phyloP scores from a whole-genome alignment of 2,888 invertebrate genomes.

The Hyles lineata region DNA sequence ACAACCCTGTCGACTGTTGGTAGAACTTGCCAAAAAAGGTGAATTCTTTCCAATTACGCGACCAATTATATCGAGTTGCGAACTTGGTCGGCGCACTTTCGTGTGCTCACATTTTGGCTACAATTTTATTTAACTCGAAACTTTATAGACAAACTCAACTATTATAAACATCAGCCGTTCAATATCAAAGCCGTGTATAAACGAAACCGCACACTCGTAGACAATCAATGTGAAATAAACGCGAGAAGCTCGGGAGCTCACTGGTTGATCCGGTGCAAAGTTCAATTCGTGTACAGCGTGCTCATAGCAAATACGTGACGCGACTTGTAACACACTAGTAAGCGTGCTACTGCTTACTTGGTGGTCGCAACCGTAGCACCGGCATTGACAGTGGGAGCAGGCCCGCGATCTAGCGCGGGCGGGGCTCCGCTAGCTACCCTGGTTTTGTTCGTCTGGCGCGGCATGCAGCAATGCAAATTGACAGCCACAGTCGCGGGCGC shows the following conservation, averaged over 20 bases:
- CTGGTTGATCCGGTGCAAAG: conserved; percentile 32
- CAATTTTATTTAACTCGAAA: background rate
- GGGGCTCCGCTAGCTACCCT: conserved; percentile 85
- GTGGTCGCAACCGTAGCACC: conserved; percentile 79
- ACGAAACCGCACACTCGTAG: background rate
- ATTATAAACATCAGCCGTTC: background rate
- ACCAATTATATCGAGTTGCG: conserved; percentile 9
- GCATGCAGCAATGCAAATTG: conserved; percentile 95
- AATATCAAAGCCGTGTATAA: background rate
- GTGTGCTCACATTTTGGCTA: background rate
- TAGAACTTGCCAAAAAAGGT: background rate
- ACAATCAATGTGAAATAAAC: background rate
- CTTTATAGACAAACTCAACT: background rate
- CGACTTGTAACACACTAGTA: conserved; percentile 66
- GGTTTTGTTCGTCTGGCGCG: conserved; percentile 87
- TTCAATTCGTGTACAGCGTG: conserved; percentile 50
- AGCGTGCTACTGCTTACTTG: conserved; percentile 81
- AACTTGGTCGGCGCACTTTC: background rate
- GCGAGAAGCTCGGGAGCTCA: background rate
- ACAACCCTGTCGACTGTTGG: background rate
- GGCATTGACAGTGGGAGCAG: conserved; percentile 79
- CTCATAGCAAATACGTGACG: conserved; percentile 51
- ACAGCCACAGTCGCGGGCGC: conserved; percentile 94
- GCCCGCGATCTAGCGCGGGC: conserved; percentile 81
- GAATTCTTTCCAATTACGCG: background rate